Evolutionary conservation across 53 echinoderm and acorn worm species (phyloP), one percentile per base, ranked within the genome.

Genomic region (Holothuria leucospilota): DNA sequence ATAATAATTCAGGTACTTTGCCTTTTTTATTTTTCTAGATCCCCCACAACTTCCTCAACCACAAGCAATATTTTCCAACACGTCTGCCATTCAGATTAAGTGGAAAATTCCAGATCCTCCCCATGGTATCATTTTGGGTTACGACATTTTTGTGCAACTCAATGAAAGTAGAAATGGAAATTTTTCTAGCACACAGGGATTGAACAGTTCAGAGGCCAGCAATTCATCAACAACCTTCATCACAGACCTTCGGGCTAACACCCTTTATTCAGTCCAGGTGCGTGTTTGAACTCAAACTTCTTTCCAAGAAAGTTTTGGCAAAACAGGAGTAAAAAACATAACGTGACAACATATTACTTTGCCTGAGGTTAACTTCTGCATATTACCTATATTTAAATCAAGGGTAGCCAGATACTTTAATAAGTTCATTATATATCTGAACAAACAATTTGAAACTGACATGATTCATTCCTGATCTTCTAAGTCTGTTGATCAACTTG

Each of bases 71-170:
- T 83, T 70, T 14, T 72, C 69, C 28, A 88, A 90, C 69, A 53
- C 82, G 12, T 63, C 89, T 0, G 84, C 88, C 52, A 84, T 95
- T 46, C 88, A 90, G 6, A 82, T 95, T 2, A 59, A 77, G 72
- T 95, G 95, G 95, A 60, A 74, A 14, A 73, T 83, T 9, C 95
- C 95, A 8, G 71, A 90, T 70, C 93, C 91, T 20, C 93, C 93
- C 10, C 60, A 86, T 28, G 95, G 93, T 18, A 88, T 85, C 52
- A 93, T 95, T 61, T 82, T 91, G 15, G 84, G 85, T 0, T 95
- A 95, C 53, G 63, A 88, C 39, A 71, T 94, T 10, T 8, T 61
- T 27, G 25, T 65, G 2, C 85, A 70, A 13, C 68, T 14, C 8
- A 8, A 7, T 68, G 68, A 28, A 28, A 16, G 15, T 28, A 16